Evolutionary conservation across 2,888 invertebrate genomes (phyloP).

Genomic region (Unio delphinus): DNA sequence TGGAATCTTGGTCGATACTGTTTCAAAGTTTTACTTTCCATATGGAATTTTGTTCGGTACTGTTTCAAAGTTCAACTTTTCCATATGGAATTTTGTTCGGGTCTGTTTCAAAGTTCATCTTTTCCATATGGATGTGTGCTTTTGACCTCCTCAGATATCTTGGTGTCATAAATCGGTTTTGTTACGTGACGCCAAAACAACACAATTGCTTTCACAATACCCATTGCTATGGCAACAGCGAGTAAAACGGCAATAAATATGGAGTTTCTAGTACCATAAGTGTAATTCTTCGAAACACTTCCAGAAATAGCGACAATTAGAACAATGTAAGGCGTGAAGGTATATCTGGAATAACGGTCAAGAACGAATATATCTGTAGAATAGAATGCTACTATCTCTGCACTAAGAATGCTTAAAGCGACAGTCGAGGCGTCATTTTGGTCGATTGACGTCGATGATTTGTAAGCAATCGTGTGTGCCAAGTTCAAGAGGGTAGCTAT

Average conservation of each 20-base stretch:
- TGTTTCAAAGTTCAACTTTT: too few relatives aligned
- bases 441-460: constrained; percentile 22
- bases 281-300: constrained; percentile 52
- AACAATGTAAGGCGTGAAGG: constrained; percentile 64
- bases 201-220: constrained; percentile 30
- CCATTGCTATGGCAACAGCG: constrained; percentile 17
- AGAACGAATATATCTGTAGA: constrained; percentile 57
- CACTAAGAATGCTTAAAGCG: constrained; percentile 48
- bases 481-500: constrained; percentile 64
- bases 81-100: too few relatives aligned
- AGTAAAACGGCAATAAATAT: constrained; percentile 53
- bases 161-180: too few relatives aligned
- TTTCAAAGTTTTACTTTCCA: too few relatives aligned
- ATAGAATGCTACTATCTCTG: constrained; percentile 52
- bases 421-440: constrained; percentile 48
- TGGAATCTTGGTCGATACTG: too few relatives aligned
- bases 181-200: constrained; percentile 30
- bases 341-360: constrained; percentile 63
- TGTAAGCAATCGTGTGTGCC: constrained; percentile 55
- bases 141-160: too few relatives aligned
- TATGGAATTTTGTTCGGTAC: too few relatives aligned
- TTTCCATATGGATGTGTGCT: too few relatives aligned
- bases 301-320: constrained; percentile 61
- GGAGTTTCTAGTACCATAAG: constrained; percentile 46
- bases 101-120: too few relatives aligned